Evolutionary conservation across 2,888 invertebrate species (phyloP).

Genomic region (Imbricaverruca yamaguchii): DNA sequence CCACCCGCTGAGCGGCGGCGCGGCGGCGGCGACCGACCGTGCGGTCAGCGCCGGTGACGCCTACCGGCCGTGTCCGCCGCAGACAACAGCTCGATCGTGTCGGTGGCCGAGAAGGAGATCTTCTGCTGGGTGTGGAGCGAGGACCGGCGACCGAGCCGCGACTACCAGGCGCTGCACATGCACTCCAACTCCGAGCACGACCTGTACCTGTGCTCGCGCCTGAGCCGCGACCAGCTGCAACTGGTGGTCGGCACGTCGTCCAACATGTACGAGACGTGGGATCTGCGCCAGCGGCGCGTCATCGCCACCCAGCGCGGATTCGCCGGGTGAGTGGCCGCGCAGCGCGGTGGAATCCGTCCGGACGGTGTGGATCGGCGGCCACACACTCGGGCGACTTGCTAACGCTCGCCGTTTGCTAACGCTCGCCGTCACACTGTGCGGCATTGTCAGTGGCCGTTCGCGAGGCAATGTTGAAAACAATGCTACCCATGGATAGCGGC

Average conservation of each 20-base stretch:
- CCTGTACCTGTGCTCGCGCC: slow-evolving; percentile 22
- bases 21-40: too few species aligned
- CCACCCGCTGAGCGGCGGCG: too few species aligned
- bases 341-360: neutral
- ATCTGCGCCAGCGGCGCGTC: neutral
- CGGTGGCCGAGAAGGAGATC: slow-evolving; percentile 21
- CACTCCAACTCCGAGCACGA: neutral
- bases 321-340: neutral
- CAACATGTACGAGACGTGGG: slow-evolving; percentile 23
- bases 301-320: slow-evolving; percentile 10
- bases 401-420: too few species aligned
- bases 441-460: too few species aligned
- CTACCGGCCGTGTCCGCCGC: neutral
- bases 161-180: neutral
- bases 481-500: too few species aligned
- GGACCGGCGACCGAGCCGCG: neutral
- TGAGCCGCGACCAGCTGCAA: neutral
- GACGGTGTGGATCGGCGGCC: too few species aligned
- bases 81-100: slow-evolving; percentile 20
- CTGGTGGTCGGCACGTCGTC: slow-evolving; percentile 20
- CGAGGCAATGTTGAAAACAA: too few species aligned
- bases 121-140: slow-evolving; percentile 1
- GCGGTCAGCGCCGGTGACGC: too few species aligned
- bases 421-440: too few species aligned
- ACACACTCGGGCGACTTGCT: too few species aligned